Base-by-base conservation (phyloP, 2,797 vertebrate genomes). In the Bovichtus variegatus region DNA sequence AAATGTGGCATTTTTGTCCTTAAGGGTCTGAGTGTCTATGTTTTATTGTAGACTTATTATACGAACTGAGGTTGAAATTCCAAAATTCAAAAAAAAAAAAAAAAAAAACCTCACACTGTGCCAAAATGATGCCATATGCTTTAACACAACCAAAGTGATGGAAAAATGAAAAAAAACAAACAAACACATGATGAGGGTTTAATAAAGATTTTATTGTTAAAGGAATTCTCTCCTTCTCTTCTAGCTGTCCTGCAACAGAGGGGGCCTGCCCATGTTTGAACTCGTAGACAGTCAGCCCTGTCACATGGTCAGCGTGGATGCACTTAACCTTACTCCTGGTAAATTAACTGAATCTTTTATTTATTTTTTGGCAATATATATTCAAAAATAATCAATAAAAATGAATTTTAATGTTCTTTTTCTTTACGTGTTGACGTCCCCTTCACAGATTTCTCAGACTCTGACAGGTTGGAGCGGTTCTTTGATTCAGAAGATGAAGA, bases 401-500 rank as follows among this genome's bases (percentile, higher is more conserved):
- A 41, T 49, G 0, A 23, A 71, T 73, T 60, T 59, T 25, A 51
- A 46, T 57, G 60, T 13, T 10, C 36, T 16, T 8, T n/a, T 12
- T 4, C 11, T 34, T 27, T 21, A 27, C 25, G 27, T n/a, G 41
- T 21, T 38, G n/a, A 55, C 34, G 1, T 9, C 57, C 38, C 46
- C 58, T 63, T 77, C 44, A 4, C 92, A 99, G 98, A 99, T 85
- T 98, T 98, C 91, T 98, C 97, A 0, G 98, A 99, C 13, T 96
- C 96, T 0, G 97, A 99, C 86, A 94, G 97, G 86, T 89, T 98
- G 88, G 98, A 99, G 92, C 96, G 98, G 76, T 99, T 98, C 92
- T 99, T 99, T 82, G 98, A 99, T 84, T 99, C 98, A 0, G 98
- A 99, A 89, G 98, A 99, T 10, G 98, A 99, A 91, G 98, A 99